These are phyloP conservation scores for Argentina silus DNA, from an alignment of 2,797 vertebrate species.

Conservation along the genomic window DNA sequence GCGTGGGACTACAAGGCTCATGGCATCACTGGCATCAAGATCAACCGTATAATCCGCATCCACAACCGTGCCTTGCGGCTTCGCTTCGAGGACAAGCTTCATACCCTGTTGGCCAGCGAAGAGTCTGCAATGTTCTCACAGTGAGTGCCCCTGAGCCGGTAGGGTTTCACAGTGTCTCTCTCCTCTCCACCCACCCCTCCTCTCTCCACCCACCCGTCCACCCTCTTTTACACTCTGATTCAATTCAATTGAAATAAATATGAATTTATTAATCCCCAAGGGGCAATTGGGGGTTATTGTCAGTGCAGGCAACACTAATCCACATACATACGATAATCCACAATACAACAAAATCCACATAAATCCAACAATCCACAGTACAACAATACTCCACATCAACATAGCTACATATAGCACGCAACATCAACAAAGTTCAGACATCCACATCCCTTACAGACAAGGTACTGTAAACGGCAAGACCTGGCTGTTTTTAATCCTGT, in stretches of 20 bases:
- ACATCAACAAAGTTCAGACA: no score
- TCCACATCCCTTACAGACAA: no score
- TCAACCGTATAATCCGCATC: slow-evolving; percentile 80
- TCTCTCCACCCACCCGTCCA: neutral
- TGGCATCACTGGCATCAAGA: slow-evolving; percentile 77
- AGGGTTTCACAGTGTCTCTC: neutral
- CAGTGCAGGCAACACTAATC: no score
- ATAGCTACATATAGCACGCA: no score
- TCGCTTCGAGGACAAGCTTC: slow-evolving; percentile 85
- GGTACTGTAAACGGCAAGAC: neutral
- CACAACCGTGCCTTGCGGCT: slow-evolving; percentile 82
- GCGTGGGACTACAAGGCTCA: slow-evolving; percentile 75
- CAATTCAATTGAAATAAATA: no score
- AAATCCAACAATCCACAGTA: no score
- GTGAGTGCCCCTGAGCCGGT: slow-evolving; percentile 58
- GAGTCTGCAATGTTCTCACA: slow-evolving; percentile 50
- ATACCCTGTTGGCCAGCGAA: slow-evolving; percentile 70
- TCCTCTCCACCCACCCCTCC: neutral
- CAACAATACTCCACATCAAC: no score
- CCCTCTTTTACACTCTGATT: no score
- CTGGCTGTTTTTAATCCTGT: neutral
- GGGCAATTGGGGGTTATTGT: no score
- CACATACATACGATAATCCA: no score
- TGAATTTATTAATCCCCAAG: no score
- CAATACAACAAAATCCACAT: no score